These are phyloP conservation scores for Myripristis jacobus DNA, from an alignment of 2,797 vertebrate species.

Conservation along the genomic window DNA sequence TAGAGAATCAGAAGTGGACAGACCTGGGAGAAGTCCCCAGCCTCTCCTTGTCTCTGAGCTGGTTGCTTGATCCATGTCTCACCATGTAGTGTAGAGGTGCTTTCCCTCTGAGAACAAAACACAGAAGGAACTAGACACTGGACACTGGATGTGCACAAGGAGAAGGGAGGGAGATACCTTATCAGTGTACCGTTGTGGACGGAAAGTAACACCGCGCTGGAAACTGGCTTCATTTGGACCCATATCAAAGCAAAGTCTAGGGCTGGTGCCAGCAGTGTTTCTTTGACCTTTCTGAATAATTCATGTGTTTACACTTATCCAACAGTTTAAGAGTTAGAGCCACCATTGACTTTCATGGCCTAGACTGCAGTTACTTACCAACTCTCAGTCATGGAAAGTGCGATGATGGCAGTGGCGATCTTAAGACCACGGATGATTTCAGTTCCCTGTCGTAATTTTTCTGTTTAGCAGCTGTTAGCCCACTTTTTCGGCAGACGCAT, in stretches of 20 bases:
- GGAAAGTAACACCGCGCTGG: conserved; percentile 44
- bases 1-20: conserved; percentile 8
- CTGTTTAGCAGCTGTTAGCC: conserved; percentile 27
- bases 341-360: conserved; percentile 23
- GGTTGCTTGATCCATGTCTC: not conserved
- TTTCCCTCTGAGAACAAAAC: conserved; percentile 25
- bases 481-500: conserved; percentile 25
- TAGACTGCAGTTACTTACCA: conserved; percentile 31
- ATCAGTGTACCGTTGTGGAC: conserved; percentile 34
- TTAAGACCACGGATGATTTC: conserved; percentile 36
- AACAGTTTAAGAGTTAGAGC: conserved; percentile 22
- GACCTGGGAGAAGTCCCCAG: not conserved
- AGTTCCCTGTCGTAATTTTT: conserved; percentile 43
- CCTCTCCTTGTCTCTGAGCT: not conserved
- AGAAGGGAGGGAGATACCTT: conserved; percentile 10
- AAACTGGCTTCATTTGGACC: conserved; percentile 30
- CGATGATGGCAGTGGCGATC: conserved; percentile 58
- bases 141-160: conserved; percentile 12
- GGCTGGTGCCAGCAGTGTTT: conserved; percentile 45
- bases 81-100: too few species aligned
- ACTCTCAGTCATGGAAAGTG: conserved; percentile 58
- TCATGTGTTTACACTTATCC: conserved; percentile 38
- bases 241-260: conserved; percentile 43
- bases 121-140: conserved; percentile 8
- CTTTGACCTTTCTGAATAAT: conserved; percentile 73